These are phyloP conservation scores for Tortrix viridana DNA, from an alignment of 2,888 invertebrate species.

Conservation along the genomic window DNA sequence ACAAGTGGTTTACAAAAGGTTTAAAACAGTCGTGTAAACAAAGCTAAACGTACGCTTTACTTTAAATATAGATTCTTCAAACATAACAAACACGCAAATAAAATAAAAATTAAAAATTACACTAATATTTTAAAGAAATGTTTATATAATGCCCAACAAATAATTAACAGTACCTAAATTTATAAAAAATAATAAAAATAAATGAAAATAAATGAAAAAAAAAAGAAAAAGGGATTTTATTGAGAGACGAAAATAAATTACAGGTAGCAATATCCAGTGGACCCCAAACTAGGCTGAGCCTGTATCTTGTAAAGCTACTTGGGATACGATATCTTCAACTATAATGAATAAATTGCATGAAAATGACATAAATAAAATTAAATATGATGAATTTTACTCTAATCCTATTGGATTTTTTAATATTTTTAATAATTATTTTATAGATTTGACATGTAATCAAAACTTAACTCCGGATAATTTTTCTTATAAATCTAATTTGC, in stretches of 20 bases:
- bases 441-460: too few relatives aligned
- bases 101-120: background rate
- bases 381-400: background rate
- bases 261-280: too few relatives aligned
- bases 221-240: too few relatives aligned
- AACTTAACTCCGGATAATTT: too few relatives aligned
- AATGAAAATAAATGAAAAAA: too few relatives aligned
- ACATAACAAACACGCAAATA: background rate
- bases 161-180: background rate
- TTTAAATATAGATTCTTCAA: background rate
- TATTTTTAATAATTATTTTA: too few relatives aligned
- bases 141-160: background rate
- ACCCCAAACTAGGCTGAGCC: too few relatives aligned
- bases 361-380: conserved; percentile 2
- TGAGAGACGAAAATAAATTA: too few relatives aligned
- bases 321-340: background rate
- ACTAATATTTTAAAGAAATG: background rate
- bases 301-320: conserved; percentile 2
- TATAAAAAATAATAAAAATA: background rate
- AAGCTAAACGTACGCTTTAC: background rate
- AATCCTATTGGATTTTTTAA: background rate
- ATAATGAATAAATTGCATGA: background rate
- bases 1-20: background rate
- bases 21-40: background rate
- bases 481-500: too few relatives aligned